phyloP scores from a whole-genome alignment of 2,797 vertebrate genomes.

The Vultur gryphus region DNA sequence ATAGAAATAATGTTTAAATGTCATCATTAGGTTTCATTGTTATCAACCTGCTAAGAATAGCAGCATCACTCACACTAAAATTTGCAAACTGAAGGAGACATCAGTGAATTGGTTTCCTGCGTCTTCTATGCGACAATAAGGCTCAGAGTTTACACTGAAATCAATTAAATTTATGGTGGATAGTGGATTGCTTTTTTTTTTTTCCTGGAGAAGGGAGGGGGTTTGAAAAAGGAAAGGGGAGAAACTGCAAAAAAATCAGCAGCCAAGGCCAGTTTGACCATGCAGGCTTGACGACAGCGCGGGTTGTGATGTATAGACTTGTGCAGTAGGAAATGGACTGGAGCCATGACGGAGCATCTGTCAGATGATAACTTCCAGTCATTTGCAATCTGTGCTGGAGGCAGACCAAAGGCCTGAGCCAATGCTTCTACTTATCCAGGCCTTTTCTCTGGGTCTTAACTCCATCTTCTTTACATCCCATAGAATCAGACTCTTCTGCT shows the following conservation, averaged over 20 bases:
- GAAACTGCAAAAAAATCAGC: not conserved
- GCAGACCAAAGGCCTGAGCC: conserved; percentile 45
- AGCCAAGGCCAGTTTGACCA: not conserved
- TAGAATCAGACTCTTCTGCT: not conserved
- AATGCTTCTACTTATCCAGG: not conserved
- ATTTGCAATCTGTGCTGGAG: conserved; percentile 62
- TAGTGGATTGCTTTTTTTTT: not conserved
- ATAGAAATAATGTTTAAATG: not conserved
- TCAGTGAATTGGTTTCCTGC: not conserved
- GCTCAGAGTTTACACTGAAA: not conserved
- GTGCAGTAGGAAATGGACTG: conserved; percentile 47
- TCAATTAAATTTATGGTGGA: not conserved
- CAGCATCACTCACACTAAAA: not conserved
- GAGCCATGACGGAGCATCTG: conserved; percentile 46
- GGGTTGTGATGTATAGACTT: conserved; percentile 22
- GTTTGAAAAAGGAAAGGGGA: not conserved
- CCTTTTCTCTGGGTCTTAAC: conserved; percentile 15
- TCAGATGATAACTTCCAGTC: conserved; percentile 55
- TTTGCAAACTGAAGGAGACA: not conserved
- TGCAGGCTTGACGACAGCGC: not conserved
- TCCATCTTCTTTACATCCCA: conserved; percentile 59
- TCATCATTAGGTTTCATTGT: not conserved
- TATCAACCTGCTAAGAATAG: not conserved
- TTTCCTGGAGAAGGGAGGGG: not conserved
- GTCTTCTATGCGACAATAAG: fast-evolving